Percentiles rank a stretch among this genome's conserved stretches.
Conservation (phyloP, 2,888 invertebrate genomes). For the Arrhopalites spinosus region DNA sequence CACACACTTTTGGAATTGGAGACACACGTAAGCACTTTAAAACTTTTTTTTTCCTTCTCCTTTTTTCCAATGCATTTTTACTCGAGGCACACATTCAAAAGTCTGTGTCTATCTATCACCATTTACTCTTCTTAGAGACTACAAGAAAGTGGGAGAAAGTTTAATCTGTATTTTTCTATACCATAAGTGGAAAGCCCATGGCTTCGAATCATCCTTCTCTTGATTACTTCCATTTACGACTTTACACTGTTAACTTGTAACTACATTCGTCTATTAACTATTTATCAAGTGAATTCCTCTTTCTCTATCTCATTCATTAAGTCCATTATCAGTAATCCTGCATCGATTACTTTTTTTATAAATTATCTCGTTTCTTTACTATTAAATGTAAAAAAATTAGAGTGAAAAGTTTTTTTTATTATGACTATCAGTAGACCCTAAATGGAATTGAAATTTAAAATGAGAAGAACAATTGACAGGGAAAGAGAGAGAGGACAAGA, state of each 20-base stretch:
- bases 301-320: neutral
- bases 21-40: slow-evolving; percentile 56
- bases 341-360: neutral
- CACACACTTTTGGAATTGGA: slow-evolving; percentile 50
- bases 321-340: neutral
- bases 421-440: neutral
- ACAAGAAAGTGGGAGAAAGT: no score
- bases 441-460: no score
- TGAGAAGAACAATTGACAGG: neutral
- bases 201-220: neutral
- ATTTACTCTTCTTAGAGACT: no score
- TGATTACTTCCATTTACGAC: no score
- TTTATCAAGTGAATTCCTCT: no score
- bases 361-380: neutral
- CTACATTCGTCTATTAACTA: neutral
- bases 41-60: slow-evolving; percentile 38
- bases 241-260: neutral
- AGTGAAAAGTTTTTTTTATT: neutral
- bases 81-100: no score
- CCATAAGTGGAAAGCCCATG: neutral
- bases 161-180: neutral
- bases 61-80: neutral
- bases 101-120: no score
- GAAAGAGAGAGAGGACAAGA: slow-evolving; percentile 20
- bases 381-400: no score